Evolutionary conservation across 2,888 invertebrate genomes (phyloP).

Genomic region (Crossocerus cetratus): DNA sequence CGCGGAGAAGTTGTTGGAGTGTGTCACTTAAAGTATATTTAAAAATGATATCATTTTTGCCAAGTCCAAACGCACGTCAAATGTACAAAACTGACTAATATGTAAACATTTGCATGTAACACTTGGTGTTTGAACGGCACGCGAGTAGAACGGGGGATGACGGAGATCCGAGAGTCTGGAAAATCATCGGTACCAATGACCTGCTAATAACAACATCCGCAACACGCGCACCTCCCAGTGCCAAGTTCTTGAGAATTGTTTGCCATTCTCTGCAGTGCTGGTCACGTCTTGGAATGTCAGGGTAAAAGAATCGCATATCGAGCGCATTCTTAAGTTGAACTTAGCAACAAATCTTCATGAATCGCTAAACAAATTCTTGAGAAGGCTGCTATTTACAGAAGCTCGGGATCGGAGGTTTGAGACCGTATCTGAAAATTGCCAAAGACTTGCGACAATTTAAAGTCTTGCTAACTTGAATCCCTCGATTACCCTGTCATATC

Average conservation of each 20-base stretch:
- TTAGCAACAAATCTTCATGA: background rate
- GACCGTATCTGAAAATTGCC: too few relatives aligned
- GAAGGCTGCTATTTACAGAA: too few relatives aligned
- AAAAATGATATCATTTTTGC: background rate
- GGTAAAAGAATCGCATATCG: background rate
- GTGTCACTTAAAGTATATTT: background rate
- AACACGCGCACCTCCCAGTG: constrained; percentile 30
- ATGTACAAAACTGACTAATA: background rate
- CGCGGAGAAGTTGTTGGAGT: background rate
- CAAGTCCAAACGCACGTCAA: background rate
- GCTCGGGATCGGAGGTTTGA: too few relatives aligned
- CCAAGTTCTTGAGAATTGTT: constrained; percentile 49
- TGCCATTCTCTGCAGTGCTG: background rate
- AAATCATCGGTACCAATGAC: constrained; percentile 37
- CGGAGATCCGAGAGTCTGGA: constrained; percentile 1
- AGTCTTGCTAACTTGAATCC: too few relatives aligned
- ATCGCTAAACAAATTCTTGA: background rate
- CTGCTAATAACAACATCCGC: constrained; percentile 48
- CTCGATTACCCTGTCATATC: too few relatives aligned
- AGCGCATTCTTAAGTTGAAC: background rate
- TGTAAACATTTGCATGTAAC: background rate
- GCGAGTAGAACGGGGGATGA: background rate
- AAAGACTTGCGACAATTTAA: too few relatives aligned
- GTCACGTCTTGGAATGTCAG: background rate
- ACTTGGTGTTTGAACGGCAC: too few relatives aligned